These are phyloP conservation scores for Mus minutoides DNA, from an alignment of 2,797 vertebrate genomes.

Conservation along the genomic window DNA sequence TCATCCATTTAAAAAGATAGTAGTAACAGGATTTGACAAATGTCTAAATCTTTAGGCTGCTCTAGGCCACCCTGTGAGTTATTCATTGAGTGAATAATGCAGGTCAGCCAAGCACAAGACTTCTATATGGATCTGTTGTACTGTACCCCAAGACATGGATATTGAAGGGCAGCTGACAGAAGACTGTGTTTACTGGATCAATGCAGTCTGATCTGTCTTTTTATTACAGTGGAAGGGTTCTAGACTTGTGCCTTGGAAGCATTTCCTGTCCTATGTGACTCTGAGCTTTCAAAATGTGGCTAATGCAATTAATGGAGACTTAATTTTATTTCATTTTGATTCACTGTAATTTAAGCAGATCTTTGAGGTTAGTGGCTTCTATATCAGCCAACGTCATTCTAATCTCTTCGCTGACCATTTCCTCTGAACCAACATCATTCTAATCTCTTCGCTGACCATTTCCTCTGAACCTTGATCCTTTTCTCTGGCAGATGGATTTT, in stretches of 20 bases:
- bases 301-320: neutral
- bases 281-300: neutral
- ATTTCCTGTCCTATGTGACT: neutral
- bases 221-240: neutral
- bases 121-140: neutral
- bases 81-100: neutral
- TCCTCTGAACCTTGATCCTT: too few species aligned
- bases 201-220: neutral
- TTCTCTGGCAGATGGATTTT: too few species aligned
- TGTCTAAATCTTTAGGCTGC: neutral
- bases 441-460: too few species aligned
- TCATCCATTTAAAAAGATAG: neutral
- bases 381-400: neutral
- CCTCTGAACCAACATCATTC: too few species aligned
- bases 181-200: neutral
- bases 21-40: neutral
- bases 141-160: neutral
- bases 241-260: neutral
- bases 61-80: neutral
- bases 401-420: too few species aligned
- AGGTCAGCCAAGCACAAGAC: neutral
- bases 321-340: neutral
- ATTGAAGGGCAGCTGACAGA: neutral
- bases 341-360: neutral
- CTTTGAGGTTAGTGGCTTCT: neutral